Base-by-base conservation (phyloP, 1,140 invertebrate species). In the Trichoplusia ni region DNA sequence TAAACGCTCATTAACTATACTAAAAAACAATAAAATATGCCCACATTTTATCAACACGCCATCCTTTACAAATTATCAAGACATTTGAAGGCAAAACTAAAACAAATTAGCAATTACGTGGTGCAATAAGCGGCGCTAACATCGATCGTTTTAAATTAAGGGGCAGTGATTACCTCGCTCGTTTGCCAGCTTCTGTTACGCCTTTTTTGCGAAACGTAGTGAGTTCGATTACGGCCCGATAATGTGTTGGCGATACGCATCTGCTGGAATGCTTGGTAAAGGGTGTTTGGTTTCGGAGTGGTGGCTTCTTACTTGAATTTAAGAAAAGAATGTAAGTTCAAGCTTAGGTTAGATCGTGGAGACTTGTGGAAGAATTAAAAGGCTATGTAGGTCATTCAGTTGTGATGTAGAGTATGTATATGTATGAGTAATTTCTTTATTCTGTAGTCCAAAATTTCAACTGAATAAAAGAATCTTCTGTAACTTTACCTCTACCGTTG, bases 151-250 rank as follows among this genome's bases (percentile, higher is more conserved):
- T 76, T 75, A 79, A 84, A 84, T 84, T 81, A 88, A 89, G 83
- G 73, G 75, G 77, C 73, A 76, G 73, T 86, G 81, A 89, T 89
- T 89, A 89, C 64, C 42, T 29, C 11, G 64, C 71, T 56, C 75
- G 71, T 76, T 78, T 72, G 75, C 73, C 44, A 35, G 71, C 85
- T 86, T 82, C 85, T 88, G 85, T 88, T 89, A 77, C 83, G 77
- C 77, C 82, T 86, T 86, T n/a, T 86, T 85, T 86, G 47, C 64
- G 70, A 73, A 64, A 72, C 33, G 64, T 66, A 74, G 67, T 77
- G 71, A 70, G 69, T 76, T 80, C 76, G 77, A 83, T 87, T 86
- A 77, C 80, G 71, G 56, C 46, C 69, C 75, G 79, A 82, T 84
- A 84, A 83, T 82, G 69, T 76, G 76, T 73, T 65, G 74, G 46